phyloP scores from a whole-genome alignment of 2,888 invertebrate genomes.

The Lumbricus terrestris region DNA sequence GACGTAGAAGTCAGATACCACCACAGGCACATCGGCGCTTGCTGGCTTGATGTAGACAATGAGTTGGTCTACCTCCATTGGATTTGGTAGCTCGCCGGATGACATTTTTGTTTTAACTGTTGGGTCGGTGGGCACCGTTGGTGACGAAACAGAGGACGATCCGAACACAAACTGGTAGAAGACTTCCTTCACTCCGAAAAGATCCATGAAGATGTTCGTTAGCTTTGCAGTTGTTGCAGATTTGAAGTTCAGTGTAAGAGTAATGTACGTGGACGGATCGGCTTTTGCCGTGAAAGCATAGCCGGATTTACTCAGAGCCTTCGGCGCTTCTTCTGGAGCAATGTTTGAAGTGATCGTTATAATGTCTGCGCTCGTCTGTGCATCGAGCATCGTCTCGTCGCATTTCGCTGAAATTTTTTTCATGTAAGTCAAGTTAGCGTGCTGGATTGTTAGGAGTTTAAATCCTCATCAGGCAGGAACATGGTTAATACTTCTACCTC shows the following conservation, averaged over 20 bases:
- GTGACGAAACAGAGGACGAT: neutral
- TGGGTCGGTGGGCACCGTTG: neutral
- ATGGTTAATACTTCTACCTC: no score
- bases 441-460: no score
- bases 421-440: no score
- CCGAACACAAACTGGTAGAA: neutral
- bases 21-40: neutral
- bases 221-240: neutral
- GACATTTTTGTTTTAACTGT: neutral
- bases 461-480: no score
- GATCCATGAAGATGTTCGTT: neutral
- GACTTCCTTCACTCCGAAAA: neutral
- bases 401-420: neutral
- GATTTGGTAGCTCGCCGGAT: neutral
- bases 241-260: neutral
- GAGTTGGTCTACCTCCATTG: neutral
- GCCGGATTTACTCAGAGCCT: constrained; percentile 13
- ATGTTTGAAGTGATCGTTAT: neutral
- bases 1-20: neutral
- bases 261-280: neutral
- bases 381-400: neutral
- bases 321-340: neutral
- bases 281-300: neutral
- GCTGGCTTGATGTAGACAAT: neutral
- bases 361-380: constrained; percentile 3